These are phyloP conservation scores for Papilio polyxenes DNA, from an alignment of 1,140 invertebrate species.

Conservation along the genomic window DNA sequence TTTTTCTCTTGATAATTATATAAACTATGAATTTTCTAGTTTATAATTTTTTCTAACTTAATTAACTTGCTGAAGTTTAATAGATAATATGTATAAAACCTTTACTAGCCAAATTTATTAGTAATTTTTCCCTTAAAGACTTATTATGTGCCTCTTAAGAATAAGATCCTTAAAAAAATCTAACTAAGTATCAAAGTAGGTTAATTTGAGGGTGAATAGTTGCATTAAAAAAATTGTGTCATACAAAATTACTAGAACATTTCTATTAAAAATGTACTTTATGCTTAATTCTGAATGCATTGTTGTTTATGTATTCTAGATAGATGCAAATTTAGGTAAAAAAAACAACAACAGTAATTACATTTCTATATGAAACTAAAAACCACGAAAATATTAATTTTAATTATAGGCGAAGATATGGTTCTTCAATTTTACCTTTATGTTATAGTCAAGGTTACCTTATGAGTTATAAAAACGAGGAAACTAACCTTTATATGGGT, in stretches of 20 bases:
- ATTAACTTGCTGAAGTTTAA: no score
- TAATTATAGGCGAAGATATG: background rate
- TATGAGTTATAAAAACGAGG: background rate
- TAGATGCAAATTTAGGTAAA: background rate
- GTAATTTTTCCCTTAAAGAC: background rate
- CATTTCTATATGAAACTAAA: no score
- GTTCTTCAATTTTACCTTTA: background rate
- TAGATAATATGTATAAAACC: no score
- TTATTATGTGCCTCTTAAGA: background rate
- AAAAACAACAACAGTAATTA: background rate
- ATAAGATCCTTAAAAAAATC: background rate
- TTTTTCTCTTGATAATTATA: no score
- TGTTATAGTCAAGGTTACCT: background rate
- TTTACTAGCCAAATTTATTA: background rate
- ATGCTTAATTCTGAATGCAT: background rate
- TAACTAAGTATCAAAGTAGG: background rate
- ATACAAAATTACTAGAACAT: background rate
- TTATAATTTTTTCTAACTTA: no score
- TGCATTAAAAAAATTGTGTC: background rate
- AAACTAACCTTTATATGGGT: background rate
- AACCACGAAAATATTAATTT: background rate
- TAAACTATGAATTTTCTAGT: no score
- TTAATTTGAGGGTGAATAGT: background rate
- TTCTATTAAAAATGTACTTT: background rate
- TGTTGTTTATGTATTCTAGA: background rate